These are phyloP conservation scores for Lepidurus couesii DNA, from an alignment of 1,140 invertebrate genomes.

Conservation along the genomic window DNA sequence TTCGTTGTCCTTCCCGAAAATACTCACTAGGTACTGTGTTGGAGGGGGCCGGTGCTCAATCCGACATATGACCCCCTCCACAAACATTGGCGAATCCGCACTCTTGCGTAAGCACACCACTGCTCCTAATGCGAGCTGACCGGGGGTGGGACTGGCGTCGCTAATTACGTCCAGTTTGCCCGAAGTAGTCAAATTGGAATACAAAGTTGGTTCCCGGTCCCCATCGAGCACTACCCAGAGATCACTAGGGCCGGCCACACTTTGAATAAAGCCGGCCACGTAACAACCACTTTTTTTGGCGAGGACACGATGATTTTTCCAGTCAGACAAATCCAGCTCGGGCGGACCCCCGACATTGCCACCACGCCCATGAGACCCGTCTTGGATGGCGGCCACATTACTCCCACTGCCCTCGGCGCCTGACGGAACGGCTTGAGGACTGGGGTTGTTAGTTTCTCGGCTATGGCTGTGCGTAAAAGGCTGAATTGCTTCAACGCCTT, in stretches of 20 bases:
- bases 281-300: constrained; percentile 75
- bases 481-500: constrained; percentile 1
- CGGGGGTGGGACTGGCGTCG: constrained; percentile 81
- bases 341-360: constrained; percentile 25
- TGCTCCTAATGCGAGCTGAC: constrained; percentile 61
- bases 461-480: neutral
- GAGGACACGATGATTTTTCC: constrained; percentile 81
- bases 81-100: constrained; percentile 61
- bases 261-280: constrained; percentile 69
- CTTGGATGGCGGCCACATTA: neutral
- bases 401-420: neutral
- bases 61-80: constrained; percentile 73
- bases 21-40: constrained; percentile 68
- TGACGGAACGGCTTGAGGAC: neutral
- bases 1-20: constrained; percentile 50
- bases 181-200: constrained; percentile 46
- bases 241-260: constrained; percentile 54
- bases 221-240: constrained; percentile 66
- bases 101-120: constrained; percentile 58
- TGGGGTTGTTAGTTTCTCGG: neutral
- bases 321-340: constrained; percentile 76
- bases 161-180: constrained; percentile 83
- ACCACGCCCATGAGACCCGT: neutral
- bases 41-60: constrained; percentile 63
- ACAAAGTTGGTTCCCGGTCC: constrained; percentile 55